Base-by-base conservation (phyloP, 2,797 vertebrate genomes). In the Hyperoplus immaculatus region DNA sequence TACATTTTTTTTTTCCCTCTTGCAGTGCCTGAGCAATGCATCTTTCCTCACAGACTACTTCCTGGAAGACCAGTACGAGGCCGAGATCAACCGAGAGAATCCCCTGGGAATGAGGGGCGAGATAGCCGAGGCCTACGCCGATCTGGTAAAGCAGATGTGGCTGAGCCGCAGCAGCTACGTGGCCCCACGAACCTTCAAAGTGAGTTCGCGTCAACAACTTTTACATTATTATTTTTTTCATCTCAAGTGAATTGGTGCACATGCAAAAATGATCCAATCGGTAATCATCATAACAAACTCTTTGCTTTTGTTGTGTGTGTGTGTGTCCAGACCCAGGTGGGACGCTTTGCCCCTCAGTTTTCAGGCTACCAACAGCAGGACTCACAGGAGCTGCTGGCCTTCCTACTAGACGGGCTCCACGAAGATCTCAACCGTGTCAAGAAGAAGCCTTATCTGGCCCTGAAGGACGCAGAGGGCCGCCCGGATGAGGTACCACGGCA, bases 281-380 rank as follows among this genome's bases (percentile, higher is more conserved):
- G 29, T 29, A 29, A 53, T 50, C 49, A 60, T 47, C 9, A 39
- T 21, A 0, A 9, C 42, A 36, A 41, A 36, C 3, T 21, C 42
- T 64, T 83, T 51, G 41, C 57, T 81, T 29, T 56, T 65, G 14
- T 63, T 89, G 29, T 29, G 29, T 29, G 29, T 29, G 29, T 29
- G 29, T 29, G 29, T 29, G 29, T 91, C 45, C 90, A 99, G 98
- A 99, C 97, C 0, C 97, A 99, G 90, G 97, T 99, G 5, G 98
- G 98, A 51, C 96, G 97, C 53, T 99, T 99, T 87, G 97, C 98
- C 21, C 97, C 98, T 64, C 98, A 99, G 90, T 99, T 99, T 94
- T 99, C 97, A 64, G 98, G 98, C 75, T 99, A 98, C 90, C 98
- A 99, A 87, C 98, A 99, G 88, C 98, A 99, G 90, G 98, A 99